A percentile compares a stretch with the other conserved stretches of the same genome.
Conservation (phyloP, 2,888 invertebrate genomes). For the Parnassius smintheus region DNA sequence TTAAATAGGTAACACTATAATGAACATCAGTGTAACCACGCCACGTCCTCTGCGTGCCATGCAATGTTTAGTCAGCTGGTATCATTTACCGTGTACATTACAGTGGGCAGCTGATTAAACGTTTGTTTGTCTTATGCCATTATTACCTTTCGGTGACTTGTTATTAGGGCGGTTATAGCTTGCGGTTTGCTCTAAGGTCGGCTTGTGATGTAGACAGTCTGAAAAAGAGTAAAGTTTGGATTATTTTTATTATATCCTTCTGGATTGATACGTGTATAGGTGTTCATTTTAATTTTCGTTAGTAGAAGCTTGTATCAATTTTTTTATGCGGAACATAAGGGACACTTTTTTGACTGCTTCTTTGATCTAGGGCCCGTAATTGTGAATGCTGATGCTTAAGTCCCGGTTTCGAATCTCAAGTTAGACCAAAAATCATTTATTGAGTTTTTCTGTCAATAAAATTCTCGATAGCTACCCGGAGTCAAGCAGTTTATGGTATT, state of each 20-base stretch:
- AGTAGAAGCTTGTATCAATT: too few species aligned
- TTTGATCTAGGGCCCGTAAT: too few species aligned
- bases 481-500: too few species aligned
- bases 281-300: too few species aligned
- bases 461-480: too few species aligned
- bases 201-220: neutral
- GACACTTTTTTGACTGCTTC: too few species aligned
- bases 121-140: neutral
- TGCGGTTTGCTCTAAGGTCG: neutral
- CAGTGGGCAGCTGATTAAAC: constrained; percentile 36
- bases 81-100: constrained; percentile 28
- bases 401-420: too few species aligned
- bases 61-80: constrained; percentile 27
- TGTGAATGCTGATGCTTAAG: too few species aligned
- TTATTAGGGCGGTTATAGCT: neutral
- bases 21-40: constrained; percentile 2
- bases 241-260: neutral
- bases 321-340: too few species aligned
- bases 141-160: neutral
- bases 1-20: neutral
- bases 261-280: too few species aligned
- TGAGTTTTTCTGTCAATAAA: too few species aligned
- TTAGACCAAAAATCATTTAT: too few species aligned
- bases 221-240: neutral
- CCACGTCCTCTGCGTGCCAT: neutral